Base-by-base conservation (phyloP, 1,140 invertebrate genomes). In the Drosophila nigrodunni region DNA sequence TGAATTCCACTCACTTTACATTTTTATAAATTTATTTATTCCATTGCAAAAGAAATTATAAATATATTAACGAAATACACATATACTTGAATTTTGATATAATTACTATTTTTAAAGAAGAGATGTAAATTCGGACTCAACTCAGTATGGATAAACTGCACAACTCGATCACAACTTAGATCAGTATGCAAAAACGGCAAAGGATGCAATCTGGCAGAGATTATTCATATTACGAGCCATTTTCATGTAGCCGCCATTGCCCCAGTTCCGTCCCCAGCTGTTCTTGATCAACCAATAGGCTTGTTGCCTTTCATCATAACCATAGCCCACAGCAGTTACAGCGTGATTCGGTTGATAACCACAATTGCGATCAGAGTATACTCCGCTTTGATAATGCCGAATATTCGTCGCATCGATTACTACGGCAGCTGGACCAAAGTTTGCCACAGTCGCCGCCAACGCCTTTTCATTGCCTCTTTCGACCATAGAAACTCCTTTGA, bases 241-340 rank as follows among this genome's bases (percentile, higher is more conserved):
- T 73, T 92, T 90, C 60, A 95, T 93, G 91, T 94, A 95, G 2
- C 95, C 95, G 7, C 93, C 61, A 37, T 93, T 91, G 15, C 95
- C 95, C 94, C 94, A 95, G 2, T 41, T 66, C 9, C 57, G 60
- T 5, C 93, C 93, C 93, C 93, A 94, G 7, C 81, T 92, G 90
- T 96, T 96, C 83, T 95, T 95, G 7, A 96, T 92, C 7, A 95
- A 80, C 95, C 95, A 95, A 87, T 95, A 96, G 54, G 94, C 93
- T 21, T 43, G 10, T 2, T 93, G 94, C 25, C 85, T 74, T 30
- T 93, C 88, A 50, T 62, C 47, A 5, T 94, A 94, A 8, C 97
- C 97, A 92, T 97, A 98, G 39, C 97, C 97, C 49, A 98, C 96
- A 7, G 87, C 54, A 7, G 82, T 50, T 5, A 90, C 69, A 94